phyloP scores from a whole-genome alignment of 2,888 invertebrate species.

The Cataglyphis livida region DNA sequence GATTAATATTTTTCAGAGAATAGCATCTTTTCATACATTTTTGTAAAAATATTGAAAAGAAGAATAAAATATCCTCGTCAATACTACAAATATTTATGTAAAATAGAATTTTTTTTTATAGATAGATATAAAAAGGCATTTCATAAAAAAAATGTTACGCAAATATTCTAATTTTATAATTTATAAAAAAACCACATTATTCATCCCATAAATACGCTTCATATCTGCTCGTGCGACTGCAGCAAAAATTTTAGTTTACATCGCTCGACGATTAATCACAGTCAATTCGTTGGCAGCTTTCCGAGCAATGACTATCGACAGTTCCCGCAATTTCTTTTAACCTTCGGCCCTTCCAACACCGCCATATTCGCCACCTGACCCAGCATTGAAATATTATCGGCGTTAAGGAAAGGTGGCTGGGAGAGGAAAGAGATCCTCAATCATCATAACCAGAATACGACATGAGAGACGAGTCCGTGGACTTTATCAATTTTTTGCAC shows the following conservation, averaged over 20 bases:
- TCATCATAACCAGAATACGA: slow-evolving; percentile 67
- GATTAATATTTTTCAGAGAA: not conserved
- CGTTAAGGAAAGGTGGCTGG: slow-evolving; percentile 62
- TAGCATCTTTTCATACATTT: not conserved
- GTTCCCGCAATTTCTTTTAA: slow-evolving; percentile 63
- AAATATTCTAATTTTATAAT: not conserved
- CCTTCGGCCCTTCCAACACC: slow-evolving; percentile 16
- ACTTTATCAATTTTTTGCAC: slow-evolving; percentile 58
- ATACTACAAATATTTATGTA: not conserved
- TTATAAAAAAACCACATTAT: not conserved
- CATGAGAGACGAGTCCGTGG: slow-evolving; percentile 65
- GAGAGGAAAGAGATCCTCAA: slow-evolving; percentile 56
- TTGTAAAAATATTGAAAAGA: not conserved
- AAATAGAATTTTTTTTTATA: not conserved
- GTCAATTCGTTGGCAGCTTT: slow-evolving; percentile 58
- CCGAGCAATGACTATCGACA: slow-evolving; percentile 61
- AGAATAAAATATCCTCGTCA: not conserved
- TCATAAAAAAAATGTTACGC: not conserved
- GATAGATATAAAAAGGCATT: not conserved
- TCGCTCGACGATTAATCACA: slow-evolving; percentile 59
- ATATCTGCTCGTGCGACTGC: not conserved
- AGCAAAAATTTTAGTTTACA: slow-evolving; percentile 33
- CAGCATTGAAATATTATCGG: slow-evolving; percentile 68
- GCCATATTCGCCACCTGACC: slow-evolving; percentile 42
- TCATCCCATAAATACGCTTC: not conserved